phyloP scores from a whole-genome alignment of 2,797 vertebrate species.

The Rhinophrynus dorsalis region DNA sequence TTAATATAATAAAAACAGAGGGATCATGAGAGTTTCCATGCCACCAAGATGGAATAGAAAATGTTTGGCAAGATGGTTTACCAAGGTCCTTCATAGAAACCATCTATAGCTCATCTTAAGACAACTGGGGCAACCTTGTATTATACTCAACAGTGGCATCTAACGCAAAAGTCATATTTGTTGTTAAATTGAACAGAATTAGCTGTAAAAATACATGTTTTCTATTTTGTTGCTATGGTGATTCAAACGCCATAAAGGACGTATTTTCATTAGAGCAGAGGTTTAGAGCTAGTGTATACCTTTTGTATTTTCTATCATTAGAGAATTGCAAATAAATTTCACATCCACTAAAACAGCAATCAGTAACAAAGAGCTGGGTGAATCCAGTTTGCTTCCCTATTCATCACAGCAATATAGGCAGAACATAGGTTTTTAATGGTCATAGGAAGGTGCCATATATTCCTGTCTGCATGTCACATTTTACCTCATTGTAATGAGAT shows the following conservation, averaged over 20 bases:
- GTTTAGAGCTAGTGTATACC: not conserved
- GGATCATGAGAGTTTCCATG: not conserved
- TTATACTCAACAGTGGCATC: slow-evolving; percentile 10
- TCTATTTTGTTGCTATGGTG: slow-evolving; percentile 33
- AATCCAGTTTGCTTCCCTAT: no score
- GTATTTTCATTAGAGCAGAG: slow-evolving; percentile 5
- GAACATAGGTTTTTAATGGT: no score
- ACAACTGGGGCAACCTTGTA: slow-evolving; percentile 24
- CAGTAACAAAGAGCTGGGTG: no score
- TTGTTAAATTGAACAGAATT: slow-evolving; percentile 26
- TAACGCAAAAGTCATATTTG: not conserved
- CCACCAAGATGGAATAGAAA: not conserved
- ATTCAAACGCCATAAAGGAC: not conserved
- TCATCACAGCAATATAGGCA: no score
- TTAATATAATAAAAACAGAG: not conserved
- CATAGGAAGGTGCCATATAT: no score
- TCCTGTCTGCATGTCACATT: no score
- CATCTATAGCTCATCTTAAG: not conserved
- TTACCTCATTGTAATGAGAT: no score
- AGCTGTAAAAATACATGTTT: slow-evolving; percentile 2
- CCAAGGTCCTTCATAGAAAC: not conserved
- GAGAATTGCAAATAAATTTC: slow-evolving; percentile 13
- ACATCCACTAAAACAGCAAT: slow-evolving; percentile 6
- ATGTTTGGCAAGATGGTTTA: not conserved
- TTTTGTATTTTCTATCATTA: slow-evolving; percentile 7